Conservation (phyloP, 1,140 invertebrate species). For the Eurosta solidaginis region DNA sequence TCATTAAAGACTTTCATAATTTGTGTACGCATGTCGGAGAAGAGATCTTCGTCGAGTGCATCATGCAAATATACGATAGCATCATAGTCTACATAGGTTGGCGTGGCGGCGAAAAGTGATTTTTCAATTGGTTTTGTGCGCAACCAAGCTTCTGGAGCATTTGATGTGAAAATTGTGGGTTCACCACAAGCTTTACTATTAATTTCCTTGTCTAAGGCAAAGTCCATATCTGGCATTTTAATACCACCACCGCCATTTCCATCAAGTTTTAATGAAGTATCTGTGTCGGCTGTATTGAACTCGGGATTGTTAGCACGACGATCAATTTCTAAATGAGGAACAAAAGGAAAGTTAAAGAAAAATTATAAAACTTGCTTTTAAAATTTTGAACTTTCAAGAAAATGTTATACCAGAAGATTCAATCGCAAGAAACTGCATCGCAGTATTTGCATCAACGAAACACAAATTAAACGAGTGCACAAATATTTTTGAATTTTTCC, state of each 20-base stretch:
- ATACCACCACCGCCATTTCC: neutral
- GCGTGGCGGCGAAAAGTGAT: constrained; percentile 61
- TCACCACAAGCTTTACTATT: neutral
- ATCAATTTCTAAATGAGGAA: constrained; percentile 23
- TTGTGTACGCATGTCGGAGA: constrained; percentile 62
- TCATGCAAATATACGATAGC: constrained; percentile 65
- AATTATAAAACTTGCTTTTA: no score
- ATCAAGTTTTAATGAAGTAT: neutral
- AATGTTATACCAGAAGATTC: no score
- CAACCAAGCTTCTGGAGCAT: constrained; percentile 39
- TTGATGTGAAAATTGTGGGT: neutral
- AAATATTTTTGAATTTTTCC: no score
- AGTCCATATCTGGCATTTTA: neutral
- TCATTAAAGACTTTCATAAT: constrained; percentile 59
- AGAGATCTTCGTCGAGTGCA: constrained; percentile 53
- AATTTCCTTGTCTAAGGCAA: neutral
- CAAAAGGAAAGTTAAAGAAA: neutral
- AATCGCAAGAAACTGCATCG: no score
- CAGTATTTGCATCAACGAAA: no score
- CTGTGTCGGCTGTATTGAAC: neutral
- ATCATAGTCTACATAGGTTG: constrained; percentile 66
- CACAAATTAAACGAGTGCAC: no score
- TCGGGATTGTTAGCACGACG: neutral
- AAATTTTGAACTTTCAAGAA: neutral
- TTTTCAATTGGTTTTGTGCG: constrained; percentile 41